These are phyloP conservation scores for Polia nebulosa DNA, from an alignment of 2,888 invertebrate genomes.

Conservation along the genomic window DNA sequence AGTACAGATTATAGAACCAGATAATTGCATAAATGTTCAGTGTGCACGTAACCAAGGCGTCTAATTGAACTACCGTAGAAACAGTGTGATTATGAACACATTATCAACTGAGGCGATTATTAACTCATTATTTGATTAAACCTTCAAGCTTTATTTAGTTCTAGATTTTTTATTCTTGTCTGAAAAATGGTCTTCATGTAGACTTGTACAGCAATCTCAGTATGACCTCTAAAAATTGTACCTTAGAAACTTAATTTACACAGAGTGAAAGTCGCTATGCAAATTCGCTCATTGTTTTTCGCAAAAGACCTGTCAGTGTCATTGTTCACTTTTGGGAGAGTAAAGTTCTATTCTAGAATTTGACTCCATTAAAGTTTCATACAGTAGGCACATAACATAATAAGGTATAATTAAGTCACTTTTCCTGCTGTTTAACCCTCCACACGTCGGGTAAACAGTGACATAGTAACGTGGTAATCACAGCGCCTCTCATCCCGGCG, in stretches of 20 bases:
- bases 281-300: conserved; percentile 56
- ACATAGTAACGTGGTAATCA: conserved; percentile 65
- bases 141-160: neutral
- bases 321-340: conserved; percentile 35
- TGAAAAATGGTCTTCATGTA: neutral
- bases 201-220: neutral
- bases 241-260: conserved; percentile 1
- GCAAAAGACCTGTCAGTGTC: conserved; percentile 24
- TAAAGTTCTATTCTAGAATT: conserved; percentile 45
- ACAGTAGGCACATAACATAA: conserved; percentile 38
- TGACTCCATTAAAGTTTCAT: conserved; percentile 47
- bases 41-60: conserved; percentile 41
- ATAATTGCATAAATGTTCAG: conserved; percentile 51
- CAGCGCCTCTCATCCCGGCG: conserved; percentile 61
- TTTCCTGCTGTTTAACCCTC: conserved; percentile 56
- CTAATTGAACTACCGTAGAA: conserved; percentile 35
- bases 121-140: conserved; percentile 33
- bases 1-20: conserved; percentile 44
- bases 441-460: conserved; percentile 60
- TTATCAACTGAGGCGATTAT: conserved; percentile 17
- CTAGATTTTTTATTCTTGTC: neutral
- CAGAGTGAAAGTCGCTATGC: conserved; percentile 44
- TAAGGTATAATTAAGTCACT: conserved; percentile 55
- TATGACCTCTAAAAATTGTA: conserved; percentile 10
- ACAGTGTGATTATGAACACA: conserved; percentile 25